Base-by-base conservation (phyloP, 35 echinoderm and acorn worm species). In the Strongylocentrotus purpuratus region DNA sequence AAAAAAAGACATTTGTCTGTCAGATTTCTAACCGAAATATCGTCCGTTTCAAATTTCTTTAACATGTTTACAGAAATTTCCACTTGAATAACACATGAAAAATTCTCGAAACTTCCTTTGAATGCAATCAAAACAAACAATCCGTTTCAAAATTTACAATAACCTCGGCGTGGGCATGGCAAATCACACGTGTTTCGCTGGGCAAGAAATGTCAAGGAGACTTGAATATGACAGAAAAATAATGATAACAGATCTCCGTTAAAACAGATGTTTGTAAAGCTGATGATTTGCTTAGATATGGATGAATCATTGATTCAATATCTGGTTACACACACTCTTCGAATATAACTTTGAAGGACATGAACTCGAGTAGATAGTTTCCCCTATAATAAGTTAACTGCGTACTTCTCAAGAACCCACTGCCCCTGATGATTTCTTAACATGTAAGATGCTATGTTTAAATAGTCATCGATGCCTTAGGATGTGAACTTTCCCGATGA, bases 231-330 rank as follows among this genome's bases (percentile, higher is more conserved):
- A 78, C 65, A 78, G 28, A 78, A 7, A 7, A 15, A 78, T 28
- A 78, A 78, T 78, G 65, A 78, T 78, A 7, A 78, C 65, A 78
- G 65, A 78, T 78, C 65, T 78, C 65, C 15, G 22, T 78, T 78
- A 78, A 28, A 78, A 78, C 65, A 78, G 65, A 78, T 78, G 65
- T 78, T 78, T 78, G 65, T n/a, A 78, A 78, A 78, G 22, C 65
- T n/a, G 25, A 7, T 78, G 28, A 78, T 78, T 78, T 78, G 25
- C 65, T 78, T 78, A 4, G 65, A 78, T 78, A 78, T 28, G 65
- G 22, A 78, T 78, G 65, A 78, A 78, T 78, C 65, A 78, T n/a
- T 78, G 65, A 78, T 78, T 78, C 65, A 78, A 78, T 78, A 78
- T 78, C 7, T 78, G 65, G 65, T 78, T 55, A 55, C 50, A 55